Percentiles rank a stretch among this genome's conserved stretches.
Evolutionary conservation across 2,888 invertebrate genomes (phyloP).

Genomic region (Azorinus chamasolen): DNA sequence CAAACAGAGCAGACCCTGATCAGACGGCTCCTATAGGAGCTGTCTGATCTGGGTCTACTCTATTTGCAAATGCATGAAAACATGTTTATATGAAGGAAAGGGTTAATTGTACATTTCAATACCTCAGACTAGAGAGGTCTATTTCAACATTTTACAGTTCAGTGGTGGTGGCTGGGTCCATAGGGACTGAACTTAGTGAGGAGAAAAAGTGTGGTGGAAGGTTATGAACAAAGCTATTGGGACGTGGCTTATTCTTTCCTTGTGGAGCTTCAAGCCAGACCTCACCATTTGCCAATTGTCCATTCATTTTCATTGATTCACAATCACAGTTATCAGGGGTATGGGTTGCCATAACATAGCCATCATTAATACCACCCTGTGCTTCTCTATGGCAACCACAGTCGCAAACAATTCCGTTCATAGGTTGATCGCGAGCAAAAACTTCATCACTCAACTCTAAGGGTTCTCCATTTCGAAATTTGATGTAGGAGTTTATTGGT

Average conservation of each 20-base stretch:
- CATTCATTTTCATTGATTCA: conserved; percentile 4
- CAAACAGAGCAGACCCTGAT: too few relatives aligned
- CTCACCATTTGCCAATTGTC: conserved; percentile 1
- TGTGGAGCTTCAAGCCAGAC: conserved; percentile 5
- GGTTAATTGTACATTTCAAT: too few relatives aligned
- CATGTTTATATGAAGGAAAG: too few relatives aligned
- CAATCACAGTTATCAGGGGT: conserved; percentile 35
- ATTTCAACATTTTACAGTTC: too few relatives aligned
- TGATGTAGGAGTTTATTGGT: conserved; percentile 46
- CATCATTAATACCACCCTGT: conserved; percentile 51
- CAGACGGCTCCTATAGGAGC: too few relatives aligned
- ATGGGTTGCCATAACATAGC: conserved; percentile 21
- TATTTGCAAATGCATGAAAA: too few relatives aligned
- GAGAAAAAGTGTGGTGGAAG: conserved; percentile 69
- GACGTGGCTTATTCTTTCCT: conserved; percentile 33
- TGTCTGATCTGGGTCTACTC: too few relatives aligned
- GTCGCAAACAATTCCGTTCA: conserved; percentile 11
- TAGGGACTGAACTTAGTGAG: conserved; percentile 55
- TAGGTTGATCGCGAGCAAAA: not conserved
- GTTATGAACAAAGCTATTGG: conserved; percentile 60
- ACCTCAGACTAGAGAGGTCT: too few relatives aligned
- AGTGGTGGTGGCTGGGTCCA: conserved; percentile 58
- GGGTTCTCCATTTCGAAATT: conserved; percentile 39
- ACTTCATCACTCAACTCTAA: conserved; percentile 7
- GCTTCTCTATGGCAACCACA: conserved; percentile 38